These are phyloP conservation scores for Ophion ventricosus DNA, from an alignment of 2,888 invertebrate genomes.

Conservation along the genomic window DNA sequence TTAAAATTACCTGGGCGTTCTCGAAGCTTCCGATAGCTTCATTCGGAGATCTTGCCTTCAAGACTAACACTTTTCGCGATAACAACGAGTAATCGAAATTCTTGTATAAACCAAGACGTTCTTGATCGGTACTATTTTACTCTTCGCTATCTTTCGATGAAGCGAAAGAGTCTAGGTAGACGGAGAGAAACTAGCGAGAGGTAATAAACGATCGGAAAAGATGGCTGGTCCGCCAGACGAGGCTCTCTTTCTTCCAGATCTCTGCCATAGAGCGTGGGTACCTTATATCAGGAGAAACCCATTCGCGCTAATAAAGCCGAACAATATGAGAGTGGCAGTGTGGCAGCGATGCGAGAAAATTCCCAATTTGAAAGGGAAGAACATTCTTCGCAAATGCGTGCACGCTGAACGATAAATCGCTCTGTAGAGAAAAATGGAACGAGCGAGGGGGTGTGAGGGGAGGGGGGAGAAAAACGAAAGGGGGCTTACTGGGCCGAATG, in stretches of 20 bases:
- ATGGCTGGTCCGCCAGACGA: slow-evolving; percentile 9
- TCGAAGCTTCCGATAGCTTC: background rate
- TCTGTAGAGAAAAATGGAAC: slow-evolving; percentile 52
- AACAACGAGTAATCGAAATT: background rate
- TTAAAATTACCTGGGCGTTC: background rate
- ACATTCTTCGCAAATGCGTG: slow-evolving; percentile 64
- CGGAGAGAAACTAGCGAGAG: slow-evolving; percentile 28
- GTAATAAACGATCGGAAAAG: slow-evolving; percentile 40
- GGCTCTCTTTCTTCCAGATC: slow-evolving; percentile 27
- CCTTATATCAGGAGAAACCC: slow-evolving; percentile 42
- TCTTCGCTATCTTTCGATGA: slow-evolving; percentile 29
- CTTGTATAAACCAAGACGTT: background rate
- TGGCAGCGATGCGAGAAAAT: slow-evolving; percentile 52
- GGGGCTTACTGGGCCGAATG: slow-evolving; percentile 68
- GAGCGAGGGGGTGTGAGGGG: background rate
- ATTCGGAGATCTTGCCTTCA: background rate
- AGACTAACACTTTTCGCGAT: background rate
- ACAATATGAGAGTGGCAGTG: slow-evolving; percentile 60
- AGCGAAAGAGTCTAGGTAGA: slow-evolving; percentile 29
- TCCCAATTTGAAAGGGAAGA: slow-evolving; percentile 38
- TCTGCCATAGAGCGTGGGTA: slow-evolving; percentile 42
- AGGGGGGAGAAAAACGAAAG: slow-evolving; percentile 9
- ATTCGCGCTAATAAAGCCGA: slow-evolving; percentile 66
- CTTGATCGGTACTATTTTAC: background rate
- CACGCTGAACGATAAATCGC: slow-evolving; percentile 71